Evolutionary conservation across 2,888 invertebrate species (phyloP), one percentile per base, ranked within the genome.

Genomic region (Erpobdella octoculata): DNA sequence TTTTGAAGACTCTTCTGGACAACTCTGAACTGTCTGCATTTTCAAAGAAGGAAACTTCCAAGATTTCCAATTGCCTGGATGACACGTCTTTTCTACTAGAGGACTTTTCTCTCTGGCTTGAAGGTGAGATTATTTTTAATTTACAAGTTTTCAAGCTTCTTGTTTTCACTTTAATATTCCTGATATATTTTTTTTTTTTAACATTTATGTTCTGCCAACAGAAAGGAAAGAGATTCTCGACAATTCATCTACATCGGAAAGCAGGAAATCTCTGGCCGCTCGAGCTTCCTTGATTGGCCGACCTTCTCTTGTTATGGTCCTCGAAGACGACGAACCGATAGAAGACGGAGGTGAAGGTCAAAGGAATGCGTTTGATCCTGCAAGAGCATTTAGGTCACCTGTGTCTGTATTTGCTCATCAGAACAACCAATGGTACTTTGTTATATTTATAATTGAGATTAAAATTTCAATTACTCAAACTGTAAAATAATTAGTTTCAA

Each of bases 21-120:
- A 46, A 37, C n/a, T 41, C 3, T 28, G 28, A 21, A 28, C 4
- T 67, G 28, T 21, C 37, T 15, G 64, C 15, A 18, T 6, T 64
- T 8, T 9, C 6, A 5, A 28, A 36, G 18, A 48, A n/a, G 21
- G 31, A 36, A 6, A 33, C 48, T 48, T 36, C 36, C 21, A 38
- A 67, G 31, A 67, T 67, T 12, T 67, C 67, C 25, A 31, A 38
- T 2, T 67, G 67, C 28, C 67, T 67, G n/a, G 31, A 46, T 67
- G 67, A 38, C 31, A 62, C 62, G 3, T 28, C 5, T n/a, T n/a
- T 28, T 8, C 31, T 62, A n/a, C 62, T 62, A 35, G 35, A 62
- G 5, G 31, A 62, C 33, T 28, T 62, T 31, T 62, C 62, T 31
- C 33, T n/a, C 31, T 62, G 62, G 62, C 4, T 62, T 35, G 62